Conservation (phyloP, 1,140 invertebrate genomes). For the Phymorhynchus buccinoides region DNA sequence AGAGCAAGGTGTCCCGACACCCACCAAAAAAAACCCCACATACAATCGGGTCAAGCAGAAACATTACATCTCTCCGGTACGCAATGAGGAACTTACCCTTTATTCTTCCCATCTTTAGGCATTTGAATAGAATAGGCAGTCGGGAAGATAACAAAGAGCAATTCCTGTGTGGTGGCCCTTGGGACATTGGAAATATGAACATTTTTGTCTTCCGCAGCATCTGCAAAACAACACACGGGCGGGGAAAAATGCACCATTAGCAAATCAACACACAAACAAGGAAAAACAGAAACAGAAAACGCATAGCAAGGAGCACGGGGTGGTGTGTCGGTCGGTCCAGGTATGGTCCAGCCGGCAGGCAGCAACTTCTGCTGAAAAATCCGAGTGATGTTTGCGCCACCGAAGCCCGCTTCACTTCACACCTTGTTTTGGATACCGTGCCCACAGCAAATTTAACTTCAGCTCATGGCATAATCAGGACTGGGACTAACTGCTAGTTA, state of each 20-base stretch:
- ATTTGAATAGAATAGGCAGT: conserved; percentile 34
- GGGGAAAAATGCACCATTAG: conserved; percentile 8
- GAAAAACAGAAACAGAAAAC: not conserved
- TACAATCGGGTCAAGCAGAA: not conserved
- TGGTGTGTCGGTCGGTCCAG: no score
- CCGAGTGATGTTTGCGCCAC: no score
- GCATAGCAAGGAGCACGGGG: not conserved
- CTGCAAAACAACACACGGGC: conserved; percentile 32
- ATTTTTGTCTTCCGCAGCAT: conserved; percentile 38
- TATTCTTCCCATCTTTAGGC: conserved; percentile 34
- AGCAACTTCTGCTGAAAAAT: not conserved
- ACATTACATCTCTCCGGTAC: not conserved
- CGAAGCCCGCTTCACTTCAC: no score
- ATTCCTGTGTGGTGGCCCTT: conserved; percentile 35
- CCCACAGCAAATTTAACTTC: no score
- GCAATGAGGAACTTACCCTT: conserved; percentile 28
- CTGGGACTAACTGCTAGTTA: no score
- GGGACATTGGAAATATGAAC: conserved; percentile 40
- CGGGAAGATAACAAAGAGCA: conserved; percentile 38
- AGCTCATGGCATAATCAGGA: no score
- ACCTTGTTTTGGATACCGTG: no score
- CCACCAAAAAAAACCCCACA: not conserved
- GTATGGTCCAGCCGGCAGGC: not conserved
- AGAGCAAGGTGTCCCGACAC: not conserved
- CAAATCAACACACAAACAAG: not conserved